Evolutionary conservation across 2,797 vertebrate genomes (phyloP), one percentile per base, ranked within the genome.

Genomic region (Benthosema pterotum): DNA sequence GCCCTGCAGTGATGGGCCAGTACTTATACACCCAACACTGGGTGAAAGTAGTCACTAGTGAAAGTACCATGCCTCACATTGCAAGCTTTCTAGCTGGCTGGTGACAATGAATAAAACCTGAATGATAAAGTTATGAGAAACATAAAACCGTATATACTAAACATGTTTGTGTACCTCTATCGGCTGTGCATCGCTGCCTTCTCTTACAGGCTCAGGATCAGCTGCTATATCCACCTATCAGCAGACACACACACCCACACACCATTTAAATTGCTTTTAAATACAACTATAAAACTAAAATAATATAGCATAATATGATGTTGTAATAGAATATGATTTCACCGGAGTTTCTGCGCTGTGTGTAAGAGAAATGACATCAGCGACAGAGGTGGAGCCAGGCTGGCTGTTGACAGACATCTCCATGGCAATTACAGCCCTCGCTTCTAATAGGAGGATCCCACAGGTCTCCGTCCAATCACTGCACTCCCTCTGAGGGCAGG

Each of bases 401-500:
- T 47, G 67, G 11, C 14, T 18, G 45, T 15, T 47, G 65, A 80
- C 74, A 48, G 87, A 49, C 67, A 88, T 61, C 2, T 79, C 83
- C 15, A 79, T 61, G 0, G 67, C 69, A 63, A 56, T n/a, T n/a
- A n/a, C 57, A n/a, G 74, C 82, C 82, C 86, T 92, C 42, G 95
- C 46, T 15, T 84, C 74, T 58, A 87, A 85, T 52, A 96, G 91
- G 57, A 98, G 90, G 52, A 91, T 75, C 52, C 52, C 76, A 61
- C 92, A 93, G 0, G 75, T 89, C 45, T 91, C 86, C 86, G 91
- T 84, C 95, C 95, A 97, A 2, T 94, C 91, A 25, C 18, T 67
- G 74, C 91, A 89, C 75, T 95, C 94, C 42, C 16, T 89, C 95
- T 97, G 84, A 57, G 15, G 74, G 80, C 0, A 43, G 5, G 57